Evolutionary conservation across 2,888 invertebrate genomes (phyloP).

Genomic region (Chamaedrilus cognettii): DNA sequence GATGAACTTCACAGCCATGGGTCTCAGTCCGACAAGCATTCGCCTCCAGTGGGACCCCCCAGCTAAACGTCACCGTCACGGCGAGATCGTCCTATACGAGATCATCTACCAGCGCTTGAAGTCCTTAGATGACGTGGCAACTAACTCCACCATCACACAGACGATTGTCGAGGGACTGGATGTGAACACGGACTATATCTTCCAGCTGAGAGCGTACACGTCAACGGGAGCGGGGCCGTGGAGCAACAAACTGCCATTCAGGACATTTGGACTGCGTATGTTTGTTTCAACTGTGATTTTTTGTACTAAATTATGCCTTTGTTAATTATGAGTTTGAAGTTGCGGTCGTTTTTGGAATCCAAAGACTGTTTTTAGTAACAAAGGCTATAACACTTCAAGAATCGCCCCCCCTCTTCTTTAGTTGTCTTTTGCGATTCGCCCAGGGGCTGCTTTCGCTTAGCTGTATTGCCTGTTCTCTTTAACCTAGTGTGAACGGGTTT

Average conservation of each 20-base stretch:
- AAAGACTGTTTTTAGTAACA: no score
- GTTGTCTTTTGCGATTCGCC: no score
- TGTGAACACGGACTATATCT: conserved; percentile 91
- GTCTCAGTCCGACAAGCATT: conserved; percentile 72
- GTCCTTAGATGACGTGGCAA: conserved; percentile 58
- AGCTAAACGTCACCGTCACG: conserved; percentile 84
- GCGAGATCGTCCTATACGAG: conserved; percentile 89
- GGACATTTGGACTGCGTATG: conserved; percentile 43
- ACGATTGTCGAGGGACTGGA: conserved; percentile 66
- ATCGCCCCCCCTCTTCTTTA: no score
- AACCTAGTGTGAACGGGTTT: no score
- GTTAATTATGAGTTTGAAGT: no score
- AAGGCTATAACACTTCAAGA: no score
- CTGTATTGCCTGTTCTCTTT: no score
- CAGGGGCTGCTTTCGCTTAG: no score
- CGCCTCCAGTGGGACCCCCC: conserved; percentile 66
- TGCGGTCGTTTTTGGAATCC: no score
- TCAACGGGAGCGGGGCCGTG: conserved; percentile 89
- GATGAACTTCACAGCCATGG: conserved; percentile 72
- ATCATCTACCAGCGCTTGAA: conserved; percentile 69
- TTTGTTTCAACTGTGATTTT: neutral
- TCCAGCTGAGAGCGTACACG: conserved; percentile 89
- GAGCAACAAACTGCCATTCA: conserved; percentile 75
- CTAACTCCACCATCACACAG: conserved; percentile 52
- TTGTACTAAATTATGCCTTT: neutral